These are phyloP conservation scores for Hofmannophila pseudospretella DNA, from an alignment of 2,888 invertebrate genomes.

Conservation along the genomic window DNA sequence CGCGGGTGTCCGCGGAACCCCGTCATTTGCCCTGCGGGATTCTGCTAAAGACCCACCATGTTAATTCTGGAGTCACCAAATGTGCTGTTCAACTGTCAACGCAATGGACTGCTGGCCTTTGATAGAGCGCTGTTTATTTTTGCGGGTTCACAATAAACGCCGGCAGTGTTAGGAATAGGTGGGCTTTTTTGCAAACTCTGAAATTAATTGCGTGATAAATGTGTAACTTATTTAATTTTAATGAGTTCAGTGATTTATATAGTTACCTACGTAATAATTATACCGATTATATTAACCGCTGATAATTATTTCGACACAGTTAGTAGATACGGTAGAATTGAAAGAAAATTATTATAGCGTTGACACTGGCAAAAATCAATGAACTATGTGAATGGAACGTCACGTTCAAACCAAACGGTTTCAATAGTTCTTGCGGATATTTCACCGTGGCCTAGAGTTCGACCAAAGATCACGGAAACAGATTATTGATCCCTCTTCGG, in stretches of 20 bases:
- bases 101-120: slow-evolving; percentile 9
- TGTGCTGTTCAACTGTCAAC: slow-evolving; percentile 54
- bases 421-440: not conserved
- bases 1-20: slow-evolving; percentile 69
- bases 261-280: too few relatives aligned
- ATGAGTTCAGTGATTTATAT: too few relatives aligned
- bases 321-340: too few relatives aligned
- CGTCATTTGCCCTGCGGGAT: slow-evolving; percentile 69
- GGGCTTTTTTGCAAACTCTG: slow-evolving; percentile 51
- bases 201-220: too few relatives aligned
- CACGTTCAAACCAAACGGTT: not conserved
- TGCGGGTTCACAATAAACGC: too few relatives aligned
- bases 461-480: slow-evolving; percentile 19
- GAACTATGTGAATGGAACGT: not conserved
- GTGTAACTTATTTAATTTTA: too few relatives aligned
- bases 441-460: not conserved
- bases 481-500: slow-evolving; percentile 33
- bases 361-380: too few relatives aligned
- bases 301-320: too few relatives aligned
- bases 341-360: too few relatives aligned
- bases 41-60: slow-evolving; percentile 67
- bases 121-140: not conserved
- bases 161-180: too few relatives aligned
- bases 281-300: too few relatives aligned
- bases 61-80: slow-evolving; percentile 63